phyloP scores from a whole-genome alignment of 1,140 invertebrate genomes.

The Andricus grossulariae region DNA sequence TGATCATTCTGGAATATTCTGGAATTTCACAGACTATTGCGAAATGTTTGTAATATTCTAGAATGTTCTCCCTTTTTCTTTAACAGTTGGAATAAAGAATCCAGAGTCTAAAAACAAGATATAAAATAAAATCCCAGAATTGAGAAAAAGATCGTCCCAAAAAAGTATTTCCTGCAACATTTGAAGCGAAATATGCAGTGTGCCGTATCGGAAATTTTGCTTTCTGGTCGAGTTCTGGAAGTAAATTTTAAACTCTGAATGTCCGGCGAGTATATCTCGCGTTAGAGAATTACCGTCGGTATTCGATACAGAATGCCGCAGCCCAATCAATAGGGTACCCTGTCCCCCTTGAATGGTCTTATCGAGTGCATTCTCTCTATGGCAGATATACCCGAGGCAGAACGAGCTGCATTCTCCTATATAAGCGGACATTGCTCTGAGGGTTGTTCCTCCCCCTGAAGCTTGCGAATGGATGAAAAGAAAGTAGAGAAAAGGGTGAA shows the following conservation, averaged over 20 bases:
- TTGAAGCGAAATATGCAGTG: neutral
- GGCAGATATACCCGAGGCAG: conserved; percentile 49
- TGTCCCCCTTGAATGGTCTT: conserved; percentile 47
- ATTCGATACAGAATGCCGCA: conserved; percentile 63
- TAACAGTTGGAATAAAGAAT: too few species aligned
- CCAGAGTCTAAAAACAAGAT: too few species aligned
- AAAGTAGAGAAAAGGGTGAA: neutral
- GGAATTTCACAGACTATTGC: too few species aligned
- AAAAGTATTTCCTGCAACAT: neutral
- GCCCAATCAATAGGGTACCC: conserved; percentile 64
- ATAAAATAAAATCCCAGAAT: too few species aligned
- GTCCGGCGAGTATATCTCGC: conserved; percentile 32
- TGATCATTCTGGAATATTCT: too few species aligned
- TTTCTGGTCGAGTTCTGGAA: neutral
- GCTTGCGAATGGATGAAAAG: conserved; percentile 46
- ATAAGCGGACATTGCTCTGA: conserved; percentile 39
- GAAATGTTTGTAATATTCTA: too few species aligned
- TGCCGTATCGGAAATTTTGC: neutral
- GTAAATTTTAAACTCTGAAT: conserved; percentile 14
- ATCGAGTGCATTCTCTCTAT: conserved; percentile 63
- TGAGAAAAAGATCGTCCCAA: neutral
- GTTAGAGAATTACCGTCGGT: conserved; percentile 57
- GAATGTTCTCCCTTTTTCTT: too few species aligned
- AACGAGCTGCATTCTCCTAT: conserved; percentile 50
- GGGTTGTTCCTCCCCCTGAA: conserved; percentile 44